Percentiles rank a stretch among this genome's conserved stretches.
Evolutionary conservation across 1,140 invertebrate species (phyloP).

Genomic region (Drosophila miranda): DNA sequence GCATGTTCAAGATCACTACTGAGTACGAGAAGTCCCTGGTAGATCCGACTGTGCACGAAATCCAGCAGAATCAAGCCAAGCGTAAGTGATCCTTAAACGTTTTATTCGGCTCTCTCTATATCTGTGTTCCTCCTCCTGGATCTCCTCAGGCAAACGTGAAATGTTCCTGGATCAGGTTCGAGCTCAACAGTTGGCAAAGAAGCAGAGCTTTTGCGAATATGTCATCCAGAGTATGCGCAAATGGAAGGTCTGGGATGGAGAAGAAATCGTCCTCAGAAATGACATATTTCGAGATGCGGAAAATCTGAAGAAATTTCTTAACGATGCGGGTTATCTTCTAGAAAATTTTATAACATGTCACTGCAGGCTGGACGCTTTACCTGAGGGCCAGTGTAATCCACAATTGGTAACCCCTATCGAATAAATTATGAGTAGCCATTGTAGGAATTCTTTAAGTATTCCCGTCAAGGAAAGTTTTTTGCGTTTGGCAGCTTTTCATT

Average conservation of each 20-base stretch:
- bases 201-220: conserved; percentile 38
- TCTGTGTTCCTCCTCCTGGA: neutral
- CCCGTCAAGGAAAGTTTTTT: no score
- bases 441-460: no score
- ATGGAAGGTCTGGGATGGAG: conserved; percentile 35
- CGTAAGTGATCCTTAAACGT: conserved; percentile 20
- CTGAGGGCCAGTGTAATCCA: neutral
- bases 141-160: conserved; percentile 21
- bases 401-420: neutral
- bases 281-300: conserved; percentile 5
- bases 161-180: neutral
- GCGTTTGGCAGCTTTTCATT: no score
- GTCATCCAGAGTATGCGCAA: conserved; percentile 41
- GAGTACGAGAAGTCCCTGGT: conserved; percentile 29
- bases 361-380: conserved; percentile 2
- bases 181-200: neutral
- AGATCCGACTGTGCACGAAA: neutral
- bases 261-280: neutral
- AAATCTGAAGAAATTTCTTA: conserved; percentile 11
- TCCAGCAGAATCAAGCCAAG: neutral
- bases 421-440: no score
- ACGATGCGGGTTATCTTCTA: conserved; percentile 7
- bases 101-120: neutral
- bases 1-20: conserved; percentile 33
- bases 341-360: conserved; percentile 11